Evolutionary conservation across 2,113 vertebrate genomes (phyloP), one percentile per base, ranked within the genome.

Genomic region (Vireo altiloquus): DNA sequence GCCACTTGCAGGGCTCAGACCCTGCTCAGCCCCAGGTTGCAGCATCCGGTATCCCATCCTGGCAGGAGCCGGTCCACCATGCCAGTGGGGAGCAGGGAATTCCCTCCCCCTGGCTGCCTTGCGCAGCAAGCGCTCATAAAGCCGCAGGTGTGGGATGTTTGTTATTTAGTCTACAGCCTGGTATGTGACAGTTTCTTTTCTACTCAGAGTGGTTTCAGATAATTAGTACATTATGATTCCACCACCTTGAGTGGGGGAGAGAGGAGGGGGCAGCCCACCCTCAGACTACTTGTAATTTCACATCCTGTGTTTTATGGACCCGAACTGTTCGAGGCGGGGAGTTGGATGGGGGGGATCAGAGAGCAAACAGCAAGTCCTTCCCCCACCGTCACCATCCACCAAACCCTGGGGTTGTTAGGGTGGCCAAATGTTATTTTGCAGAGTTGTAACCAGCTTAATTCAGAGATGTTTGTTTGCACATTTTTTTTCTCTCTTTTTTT

Each of bases 191-290:
- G 98, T 96, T 97, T 72, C 49, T 97, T 97, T 98, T 97, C 97
- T 96, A 96, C 93, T 97, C 96, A 0, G 81, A 98, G 97, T 89
- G 96, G 96, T 97, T 98, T 98, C 98, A 98, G 97, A 98, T 98
- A 98, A 98, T 98, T 98, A 98, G 98, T 98, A 97, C 98, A 98
- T 98, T 98, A 98, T 97, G 97, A 98, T 98, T 98, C 98, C 97
- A 97, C 97, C 98, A 98, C 98, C 98, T 98, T 96, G 95, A 97
- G 97, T 96, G 95, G 97, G 97, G 97, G 97, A 97, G 95, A 97
- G 96, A 75, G 95, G 97, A 96, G 96, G 97, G 96, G 97, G 94
- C 76, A 98, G 98, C 98, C 98, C 98, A 98, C 98, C 98, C 98
- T 98, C 98, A 98, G 96, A 97, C 97, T 97, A 97, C 98, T 98